Percentiles rank a stretch among this genome's conserved stretches.
phyloP scores from a whole-genome alignment of 2,888 invertebrate species.

The Nebria brevicollis region DNA sequence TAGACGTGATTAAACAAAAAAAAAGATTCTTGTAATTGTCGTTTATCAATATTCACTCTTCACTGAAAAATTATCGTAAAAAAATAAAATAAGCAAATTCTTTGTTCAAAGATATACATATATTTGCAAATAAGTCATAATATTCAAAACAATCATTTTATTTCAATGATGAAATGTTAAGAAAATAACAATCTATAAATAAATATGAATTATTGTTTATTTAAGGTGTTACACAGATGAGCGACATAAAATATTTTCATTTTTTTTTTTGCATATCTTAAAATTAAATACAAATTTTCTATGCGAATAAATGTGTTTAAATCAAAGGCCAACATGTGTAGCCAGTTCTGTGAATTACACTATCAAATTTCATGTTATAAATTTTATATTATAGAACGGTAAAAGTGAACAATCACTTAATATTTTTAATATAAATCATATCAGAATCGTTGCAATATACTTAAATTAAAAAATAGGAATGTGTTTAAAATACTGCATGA shows the following conservation, averaged over 20 bases:
- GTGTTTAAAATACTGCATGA: too few species aligned
- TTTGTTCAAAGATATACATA: background rate
- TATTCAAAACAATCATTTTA: background rate
- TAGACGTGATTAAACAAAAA: too few species aligned
- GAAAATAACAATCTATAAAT: background rate
- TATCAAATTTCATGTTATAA: background rate
- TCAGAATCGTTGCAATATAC: background rate
- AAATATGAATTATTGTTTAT: constrained; percentile 1
- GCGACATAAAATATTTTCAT: background rate
- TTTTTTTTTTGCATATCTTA: background rate
- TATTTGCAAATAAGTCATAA: background rate
- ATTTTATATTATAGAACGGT: background rate
- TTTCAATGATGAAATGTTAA: background rate
- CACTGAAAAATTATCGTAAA: background rate
- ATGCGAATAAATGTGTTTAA: background rate
- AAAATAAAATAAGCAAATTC: background rate
- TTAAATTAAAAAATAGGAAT: too few species aligned
- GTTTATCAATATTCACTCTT: too few species aligned
- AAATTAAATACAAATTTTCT: background rate
- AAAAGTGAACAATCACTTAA: background rate
- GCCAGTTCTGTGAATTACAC: background rate
- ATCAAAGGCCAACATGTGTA: background rate
- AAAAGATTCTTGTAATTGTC: too few species aligned
- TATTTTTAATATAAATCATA: background rate
- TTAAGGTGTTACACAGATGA: background rate